Conservation (phyloP, 64 coral and sea anemone species). For the Pachyseris speciosa region DNA sequence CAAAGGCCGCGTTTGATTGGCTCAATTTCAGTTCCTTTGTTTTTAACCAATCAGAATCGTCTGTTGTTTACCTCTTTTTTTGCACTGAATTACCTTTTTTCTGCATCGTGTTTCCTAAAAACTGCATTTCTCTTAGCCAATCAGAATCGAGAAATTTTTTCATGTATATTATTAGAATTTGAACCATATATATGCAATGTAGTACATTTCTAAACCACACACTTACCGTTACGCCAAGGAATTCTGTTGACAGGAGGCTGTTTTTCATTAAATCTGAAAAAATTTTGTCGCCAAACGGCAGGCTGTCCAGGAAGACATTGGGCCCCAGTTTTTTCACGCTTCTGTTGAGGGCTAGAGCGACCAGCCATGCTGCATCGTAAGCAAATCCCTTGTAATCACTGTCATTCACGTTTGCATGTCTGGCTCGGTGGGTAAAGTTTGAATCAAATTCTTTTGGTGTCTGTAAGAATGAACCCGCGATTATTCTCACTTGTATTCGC, state of each 20-base stretch:
- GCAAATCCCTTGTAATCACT: slow-evolving; percentile 64
- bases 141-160: too few relatives aligned
- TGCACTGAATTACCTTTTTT: too few relatives aligned
- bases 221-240: slow-evolving; percentile 66
- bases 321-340: slow-evolving; percentile 18
- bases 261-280: slow-evolving; percentile 30
- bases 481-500: neutral
- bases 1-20: too few relatives aligned
- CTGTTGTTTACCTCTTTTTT: too few relatives aligned
- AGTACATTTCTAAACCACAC: too few relatives aligned
- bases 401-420: neutral
- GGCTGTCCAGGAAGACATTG: neutral
- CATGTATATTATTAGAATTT: too few relatives aligned
- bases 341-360: slow-evolving; percentile 46
- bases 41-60: too few relatives aligned
- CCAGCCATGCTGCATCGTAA: slow-evolving; percentile 76
- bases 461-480: neutral
- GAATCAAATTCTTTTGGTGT: slow-evolving; percentile 30
- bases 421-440: neutral
- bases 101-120: too few relatives aligned
- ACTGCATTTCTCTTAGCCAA: too few relatives aligned
- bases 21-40: too few relatives aligned
- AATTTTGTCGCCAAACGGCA: slow-evolving; percentile 22
- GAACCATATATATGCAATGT: too few relatives aligned
- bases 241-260: slow-evolving; percentile 42